Evolutionary conservation across 2,797 vertebrate genomes (phyloP).

Genomic region (Poecilia velifera): DNA sequence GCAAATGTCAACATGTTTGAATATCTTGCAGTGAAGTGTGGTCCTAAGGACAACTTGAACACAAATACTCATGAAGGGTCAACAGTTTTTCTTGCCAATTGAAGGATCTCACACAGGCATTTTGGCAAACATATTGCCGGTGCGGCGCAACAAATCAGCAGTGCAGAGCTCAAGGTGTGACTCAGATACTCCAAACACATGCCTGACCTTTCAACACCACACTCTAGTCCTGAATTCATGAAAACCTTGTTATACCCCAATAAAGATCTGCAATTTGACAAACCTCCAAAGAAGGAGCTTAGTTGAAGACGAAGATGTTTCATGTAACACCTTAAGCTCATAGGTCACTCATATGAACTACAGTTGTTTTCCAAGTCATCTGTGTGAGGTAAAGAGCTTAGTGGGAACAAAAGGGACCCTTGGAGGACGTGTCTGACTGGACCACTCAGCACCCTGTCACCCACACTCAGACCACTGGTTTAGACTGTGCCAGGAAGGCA

Average conservation of each 20-base stretch:
- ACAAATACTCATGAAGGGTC: background rate
- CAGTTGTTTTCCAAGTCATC: background rate
- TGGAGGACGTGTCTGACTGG: conserved; percentile 50
- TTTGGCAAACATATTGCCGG: conserved; percentile 46
- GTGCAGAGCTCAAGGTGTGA: conserved; percentile 54
- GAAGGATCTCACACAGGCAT: conserved; percentile 16
- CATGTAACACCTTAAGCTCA: conserved; percentile 2
- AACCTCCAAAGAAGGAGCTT: conserved; percentile 23
- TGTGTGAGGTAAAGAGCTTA: conserved; percentile 11
- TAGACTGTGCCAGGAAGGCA: conserved; percentile 60
- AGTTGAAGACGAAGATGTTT: conserved; percentile 15
- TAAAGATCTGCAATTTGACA: conserved; percentile 33
- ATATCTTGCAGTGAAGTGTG: background rate
- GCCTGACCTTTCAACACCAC: conserved; percentile 54
- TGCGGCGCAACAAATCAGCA: conserved; percentile 33
- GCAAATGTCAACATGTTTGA: background rate
- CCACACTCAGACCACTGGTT: conserved; percentile 50
- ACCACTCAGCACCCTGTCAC: conserved; percentile 59
- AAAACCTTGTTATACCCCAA: conserved; percentile 21
- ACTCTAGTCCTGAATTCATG: conserved; percentile 46
- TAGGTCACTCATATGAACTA: background rate
- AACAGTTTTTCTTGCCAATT: conserved; percentile 21
- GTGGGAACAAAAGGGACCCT: conserved; percentile 5
- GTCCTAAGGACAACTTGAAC: background rate
- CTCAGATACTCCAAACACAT: conserved; percentile 57